Percentiles rank a stretch among this genome's conserved stretches.
phyloP scores from a whole-genome alignment of 2,888 invertebrate species.

The Dexiosoma caninum region DNA sequence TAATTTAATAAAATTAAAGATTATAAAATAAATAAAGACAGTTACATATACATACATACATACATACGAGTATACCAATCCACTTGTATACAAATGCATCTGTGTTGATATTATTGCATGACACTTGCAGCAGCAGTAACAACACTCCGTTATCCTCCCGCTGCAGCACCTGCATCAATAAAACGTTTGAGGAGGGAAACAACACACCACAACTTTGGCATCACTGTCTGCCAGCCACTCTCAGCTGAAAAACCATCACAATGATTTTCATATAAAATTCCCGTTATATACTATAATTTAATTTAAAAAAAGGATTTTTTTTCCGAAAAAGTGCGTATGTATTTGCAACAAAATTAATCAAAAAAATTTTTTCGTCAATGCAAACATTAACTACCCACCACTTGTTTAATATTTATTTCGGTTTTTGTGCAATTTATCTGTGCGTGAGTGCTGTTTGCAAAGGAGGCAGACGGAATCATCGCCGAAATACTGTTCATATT shows the following conservation, averaged over 20 bases:
- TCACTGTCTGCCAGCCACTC: constrained; percentile 7
- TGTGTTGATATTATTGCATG: constrained; percentile 9
- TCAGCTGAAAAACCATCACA: constrained; percentile 1
- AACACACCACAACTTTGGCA: neutral
- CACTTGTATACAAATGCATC: constrained; percentile 28
- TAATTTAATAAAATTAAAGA: constrained; percentile 37
- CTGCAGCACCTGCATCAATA: constrained; percentile 26
- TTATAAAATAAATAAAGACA: constrained; percentile 8
- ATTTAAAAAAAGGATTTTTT: neutral
- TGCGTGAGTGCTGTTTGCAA: constrained; percentile 31
- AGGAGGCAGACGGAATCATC: neutral
- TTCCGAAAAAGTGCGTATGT: constrained; percentile 46
- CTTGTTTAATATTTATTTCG: neutral
- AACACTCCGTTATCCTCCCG: constrained; percentile 19
- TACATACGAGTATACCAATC: too few relatives aligned
- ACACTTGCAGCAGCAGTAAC: neutral
- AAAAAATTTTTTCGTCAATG: neutral
- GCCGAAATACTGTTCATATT: constrained; percentile 21
- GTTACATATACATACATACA: constrained; percentile 24
- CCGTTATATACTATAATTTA: constrained; percentile 34
- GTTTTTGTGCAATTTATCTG: neutral
- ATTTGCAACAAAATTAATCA: constrained; percentile 4
- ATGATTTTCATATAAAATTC: constrained; percentile 3
- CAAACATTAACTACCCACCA: constrained; percentile 13
- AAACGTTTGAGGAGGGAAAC: neutral